phyloP scores from a whole-genome alignment of 2,113 vertebrate genomes.

The Eonycteris spelaea region DNA sequence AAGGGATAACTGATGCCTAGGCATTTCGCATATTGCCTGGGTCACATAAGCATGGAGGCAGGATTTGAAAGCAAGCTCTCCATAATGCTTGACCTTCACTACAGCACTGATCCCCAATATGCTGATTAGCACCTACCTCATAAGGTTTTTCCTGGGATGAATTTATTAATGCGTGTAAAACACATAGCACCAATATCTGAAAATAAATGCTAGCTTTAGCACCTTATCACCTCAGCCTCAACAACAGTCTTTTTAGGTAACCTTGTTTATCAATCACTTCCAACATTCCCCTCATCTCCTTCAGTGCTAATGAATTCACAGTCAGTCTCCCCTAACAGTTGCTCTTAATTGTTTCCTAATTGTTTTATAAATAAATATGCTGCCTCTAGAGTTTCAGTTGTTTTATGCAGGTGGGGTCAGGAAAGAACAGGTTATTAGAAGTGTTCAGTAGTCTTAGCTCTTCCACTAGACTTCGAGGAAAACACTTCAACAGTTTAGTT shows the following conservation, averaged over 20 bases:
- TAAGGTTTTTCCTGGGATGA: background rate
- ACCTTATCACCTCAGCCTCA: background rate
- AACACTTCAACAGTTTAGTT: background rate
- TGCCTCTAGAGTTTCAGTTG: background rate
- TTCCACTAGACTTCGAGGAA: background rate
- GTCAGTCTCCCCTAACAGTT: background rate
- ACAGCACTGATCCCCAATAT: background rate
- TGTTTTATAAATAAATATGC: background rate
- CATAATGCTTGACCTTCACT: background rate
- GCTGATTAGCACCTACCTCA: background rate
- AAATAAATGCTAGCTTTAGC: background rate
- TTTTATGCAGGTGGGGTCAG: background rate
- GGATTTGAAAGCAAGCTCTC: background rate
- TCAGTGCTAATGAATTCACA: background rate
- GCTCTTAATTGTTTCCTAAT: background rate
- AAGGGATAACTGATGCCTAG: background rate
- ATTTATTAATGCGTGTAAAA: conserved; percentile 10
- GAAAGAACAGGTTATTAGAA: background rate
- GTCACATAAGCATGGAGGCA: background rate
- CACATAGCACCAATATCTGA: background rate
- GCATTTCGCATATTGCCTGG: background rate
- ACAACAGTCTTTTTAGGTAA: background rate
- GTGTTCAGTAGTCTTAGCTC: background rate
- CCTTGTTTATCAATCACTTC: background rate
- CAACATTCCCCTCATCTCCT: background rate